Conservation (phyloP, 2,888 invertebrate species). For the Augochlorella aurata region DNA sequence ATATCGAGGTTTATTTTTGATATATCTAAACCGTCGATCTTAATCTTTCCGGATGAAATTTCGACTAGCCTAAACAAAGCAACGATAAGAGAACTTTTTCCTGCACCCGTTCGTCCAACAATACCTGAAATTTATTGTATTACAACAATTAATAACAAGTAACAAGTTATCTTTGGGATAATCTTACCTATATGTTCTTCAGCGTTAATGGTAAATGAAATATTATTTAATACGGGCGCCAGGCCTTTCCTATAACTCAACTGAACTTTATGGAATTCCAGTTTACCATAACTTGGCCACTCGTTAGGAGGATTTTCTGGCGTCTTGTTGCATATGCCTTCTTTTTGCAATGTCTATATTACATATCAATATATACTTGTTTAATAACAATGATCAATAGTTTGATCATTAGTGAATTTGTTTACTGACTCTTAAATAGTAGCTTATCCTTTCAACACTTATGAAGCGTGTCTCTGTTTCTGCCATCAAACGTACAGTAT, state of each 20-base stretch:
- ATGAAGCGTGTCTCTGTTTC: slow-evolving; percentile 83
- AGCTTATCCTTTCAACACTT: slow-evolving; percentile 82
- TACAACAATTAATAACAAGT: not conserved
- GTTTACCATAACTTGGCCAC: slow-evolving; percentile 83
- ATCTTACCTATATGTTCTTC: slow-evolving; percentile 85
- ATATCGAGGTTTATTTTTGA: slow-evolving; percentile 75
- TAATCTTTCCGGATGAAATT: slow-evolving; percentile 82
- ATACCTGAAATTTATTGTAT: slow-evolving; percentile 77
- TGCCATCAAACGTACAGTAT: slow-evolving; percentile 82
- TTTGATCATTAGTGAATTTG: not conserved
- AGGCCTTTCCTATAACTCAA: slow-evolving; percentile 82
- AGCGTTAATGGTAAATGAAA: slow-evolving; percentile 83
- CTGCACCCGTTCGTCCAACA: slow-evolving; percentile 82
- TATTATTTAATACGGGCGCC: slow-evolving; percentile 83
- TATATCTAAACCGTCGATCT: slow-evolving; percentile 84
- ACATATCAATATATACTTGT: slow-evolving; percentile 28
- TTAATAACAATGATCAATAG: slow-evolving; percentile 16
- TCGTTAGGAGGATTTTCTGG: slow-evolving; percentile 73
- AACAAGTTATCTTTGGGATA: not conserved
- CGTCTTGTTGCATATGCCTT: slow-evolving; percentile 60
- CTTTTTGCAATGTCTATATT: slow-evolving; percentile 68
- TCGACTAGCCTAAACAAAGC: slow-evolving; percentile 85
- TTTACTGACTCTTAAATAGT: slow-evolving; percentile 74
- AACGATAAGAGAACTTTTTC: slow-evolving; percentile 84
- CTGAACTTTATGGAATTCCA: slow-evolving; percentile 83